Evolutionary conservation across 2,888 invertebrate species (phyloP).

Genomic region (Eutolmus rufibarbis): DNA sequence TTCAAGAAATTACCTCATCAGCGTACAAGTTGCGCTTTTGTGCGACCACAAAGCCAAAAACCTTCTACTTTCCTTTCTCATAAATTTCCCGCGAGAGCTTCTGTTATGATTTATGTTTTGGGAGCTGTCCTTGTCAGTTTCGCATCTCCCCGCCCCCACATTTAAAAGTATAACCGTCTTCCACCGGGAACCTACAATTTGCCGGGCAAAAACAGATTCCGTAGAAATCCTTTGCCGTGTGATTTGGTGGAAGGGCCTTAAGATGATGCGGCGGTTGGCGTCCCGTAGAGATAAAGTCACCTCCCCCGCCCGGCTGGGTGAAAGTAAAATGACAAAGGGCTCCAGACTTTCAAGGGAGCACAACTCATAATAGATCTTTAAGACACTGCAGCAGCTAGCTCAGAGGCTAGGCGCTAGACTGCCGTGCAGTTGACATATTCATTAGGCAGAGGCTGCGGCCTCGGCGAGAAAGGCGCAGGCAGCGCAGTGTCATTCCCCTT

Average conservation of each 20-base stretch:
- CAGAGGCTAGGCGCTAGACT: neutral
- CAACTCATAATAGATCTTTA: slow-evolving; percentile 29
- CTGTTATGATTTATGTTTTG: slow-evolving; percentile 6
- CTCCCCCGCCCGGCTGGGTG: neutral
- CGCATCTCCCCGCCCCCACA: neutral
- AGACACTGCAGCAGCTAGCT: slow-evolving; percentile 9
- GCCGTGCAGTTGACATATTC: slow-evolving; percentile 42
- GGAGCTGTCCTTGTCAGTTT: neutral
- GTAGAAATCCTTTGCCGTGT: neutral
- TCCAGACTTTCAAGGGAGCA: slow-evolving; percentile 4
- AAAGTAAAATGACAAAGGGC: neutral
- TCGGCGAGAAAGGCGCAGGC: neutral
- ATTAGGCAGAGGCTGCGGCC: slow-evolving; percentile 33
- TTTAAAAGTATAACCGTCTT: neutral
- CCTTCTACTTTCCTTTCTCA: neutral
- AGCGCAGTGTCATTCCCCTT: slow-evolving; percentile 3
- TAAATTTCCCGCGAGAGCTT: slow-evolving; percentile 25
- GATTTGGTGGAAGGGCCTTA: neutral
- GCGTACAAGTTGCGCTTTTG: neutral
- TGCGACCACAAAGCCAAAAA: neutral
- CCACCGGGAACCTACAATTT: slow-evolving; percentile 3
- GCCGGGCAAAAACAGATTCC: slow-evolving; percentile 9
- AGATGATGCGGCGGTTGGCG: neutral
- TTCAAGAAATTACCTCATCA: neutral
- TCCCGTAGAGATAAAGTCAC: neutral